Evolutionary conservation across 2,888 invertebrate species (phyloP), one percentile per base, ranked within the genome.

Genomic region (Ernsta delagoae): DNA sequence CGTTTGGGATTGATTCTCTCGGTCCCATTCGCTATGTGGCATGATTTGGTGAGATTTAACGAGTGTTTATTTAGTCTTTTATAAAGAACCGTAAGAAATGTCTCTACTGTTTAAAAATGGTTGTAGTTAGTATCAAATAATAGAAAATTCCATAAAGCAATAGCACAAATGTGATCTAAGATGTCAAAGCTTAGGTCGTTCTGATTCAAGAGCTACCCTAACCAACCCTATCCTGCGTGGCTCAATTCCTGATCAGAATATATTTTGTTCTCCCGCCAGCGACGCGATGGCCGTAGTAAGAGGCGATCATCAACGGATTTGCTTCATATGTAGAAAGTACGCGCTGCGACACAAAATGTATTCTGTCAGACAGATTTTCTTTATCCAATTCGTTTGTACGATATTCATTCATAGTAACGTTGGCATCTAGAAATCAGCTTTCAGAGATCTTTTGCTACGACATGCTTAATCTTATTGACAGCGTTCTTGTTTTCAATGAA

Each of bases 181-280:
- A n/a, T n/a, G n/a, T n/a, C n/a, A n/a, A n/a, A n/a, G n/a, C n/a
- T n/a, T n/a, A n/a, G n/a, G 43, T 11, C 11, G 3, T 43, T 11
- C 5, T 1, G 3, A 43, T 11, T 43, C 11, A 43, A 43, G 11
- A 43, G 4, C 45, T 45, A 5, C 4, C n/a, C n/a, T n/a, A n/a
- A n/a, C 1, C 53, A 53, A 7, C 16, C 24, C 53, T 53, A 5
- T 24, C 9, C 53, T 31, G 11, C 54, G 54, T 34, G 54, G 31
- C 31, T 54, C 54, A 54, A 54, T 3, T 2, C 56, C 34, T 24
- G 56, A 56, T 59, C 57, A n/a, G 36, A 57, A 57, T 36, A 57
- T 34, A 34, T 57, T 57, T 36, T 54, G 31, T 4, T 31, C 31
- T 54, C 31, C 4, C 54, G 8, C 31, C 31, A 24, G 5, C 54